Base-by-base conservation (phyloP, 2,888 invertebrate species). In the Leptinotarsa juncta region DNA sequence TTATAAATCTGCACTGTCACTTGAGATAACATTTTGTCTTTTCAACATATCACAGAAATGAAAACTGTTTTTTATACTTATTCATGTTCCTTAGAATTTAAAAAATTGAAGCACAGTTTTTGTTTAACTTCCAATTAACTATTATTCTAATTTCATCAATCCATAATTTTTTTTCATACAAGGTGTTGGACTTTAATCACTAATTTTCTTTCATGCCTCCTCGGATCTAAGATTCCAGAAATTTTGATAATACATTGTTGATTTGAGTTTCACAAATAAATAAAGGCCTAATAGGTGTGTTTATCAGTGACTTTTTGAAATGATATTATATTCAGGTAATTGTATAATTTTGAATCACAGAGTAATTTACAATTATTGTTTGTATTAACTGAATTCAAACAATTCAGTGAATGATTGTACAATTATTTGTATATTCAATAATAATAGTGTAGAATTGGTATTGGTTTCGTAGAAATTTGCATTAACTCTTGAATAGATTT, bases 221-320 rank as follows among this genome's bases (percentile, higher is more conserved):
- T 81, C 71, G 77, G 82, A 83, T 81, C 73, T 79, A 85, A 88
- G 88, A 86, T 88, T 82, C 88, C 88, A 74, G 87, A 88, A 84
- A 88, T 88, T 81, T 85, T 88, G 83, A 87, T 88, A 83, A 88
- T 88, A 81, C 87, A 88, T 83, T 88, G 88, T 86, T 88, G 85
- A 87, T 84, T 80, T 77, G 73, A 76, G 67, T 73, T 74, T 74
- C 69, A 66, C 53, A 68, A 75, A 65, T 57, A 65, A 76, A 73
- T 76, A 80, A 80, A 75, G 78, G 79, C 78, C 77, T 80, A 76
- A 79, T 76, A 78, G 83, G 85, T 84, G 83, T 85, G 84, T 84
- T 80, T 70, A 75, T 77, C 74, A 75, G 79, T 69, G 57, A 69
- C n/a, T 57, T 57, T 32, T 57, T 26, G 69, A 20, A 42, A 57